A percentile compares a stretch with the other conserved stretches of the same genome.
These are phyloP conservation scores for Cichlasoma orientale DNA, from an alignment of 2,797 vertebrate species.

Conservation along the genomic window DNA sequence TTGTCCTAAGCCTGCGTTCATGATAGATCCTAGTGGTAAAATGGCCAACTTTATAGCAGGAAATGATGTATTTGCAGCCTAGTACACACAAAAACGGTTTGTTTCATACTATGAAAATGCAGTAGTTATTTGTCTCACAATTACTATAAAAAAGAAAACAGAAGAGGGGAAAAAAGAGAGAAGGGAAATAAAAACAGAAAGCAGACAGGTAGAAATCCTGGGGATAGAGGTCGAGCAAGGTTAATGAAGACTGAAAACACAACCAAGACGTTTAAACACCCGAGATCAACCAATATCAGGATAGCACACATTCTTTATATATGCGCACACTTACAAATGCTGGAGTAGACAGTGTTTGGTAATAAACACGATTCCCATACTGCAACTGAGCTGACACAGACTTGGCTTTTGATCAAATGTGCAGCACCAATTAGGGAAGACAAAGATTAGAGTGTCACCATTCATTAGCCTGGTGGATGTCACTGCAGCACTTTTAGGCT, in stretches of 20 bases:
- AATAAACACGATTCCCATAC: conserved; percentile 57
- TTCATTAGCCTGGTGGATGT: conserved; percentile 70
- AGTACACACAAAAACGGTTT: background rate
- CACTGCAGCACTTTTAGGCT: conserved; percentile 49
- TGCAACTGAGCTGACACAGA: conserved; percentile 48
- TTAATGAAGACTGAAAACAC: conserved; percentile 74
- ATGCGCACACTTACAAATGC: conserved; percentile 34
- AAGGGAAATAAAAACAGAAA: background rate
- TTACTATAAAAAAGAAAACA: conserved; percentile 22
- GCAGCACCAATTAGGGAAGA: conserved; percentile 71
- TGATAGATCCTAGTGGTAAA: background rate
- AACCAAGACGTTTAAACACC: conserved; percentile 58
- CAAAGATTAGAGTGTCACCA: conserved; percentile 76
- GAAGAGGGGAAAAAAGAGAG: background rate
- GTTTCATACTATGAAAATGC: background rate
- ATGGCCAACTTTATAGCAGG: background rate
- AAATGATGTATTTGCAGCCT: background rate
- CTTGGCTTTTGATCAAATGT: conserved; percentile 75
- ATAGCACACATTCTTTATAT: background rate
- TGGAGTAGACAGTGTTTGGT: background rate
- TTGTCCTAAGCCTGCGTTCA: too few relatives aligned
- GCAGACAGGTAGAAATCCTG: conserved; percentile 42
- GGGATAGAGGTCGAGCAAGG: conserved; percentile 55
- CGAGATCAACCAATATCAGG: conserved; percentile 32
- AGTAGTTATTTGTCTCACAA: background rate